Percentiles rank a stretch among this genome's conserved stretches.
Evolutionary conservation across 30 jellyfish, hydroid and myxozoan genomes (phyloP).

Genomic region (Aurelia aurita): DNA sequence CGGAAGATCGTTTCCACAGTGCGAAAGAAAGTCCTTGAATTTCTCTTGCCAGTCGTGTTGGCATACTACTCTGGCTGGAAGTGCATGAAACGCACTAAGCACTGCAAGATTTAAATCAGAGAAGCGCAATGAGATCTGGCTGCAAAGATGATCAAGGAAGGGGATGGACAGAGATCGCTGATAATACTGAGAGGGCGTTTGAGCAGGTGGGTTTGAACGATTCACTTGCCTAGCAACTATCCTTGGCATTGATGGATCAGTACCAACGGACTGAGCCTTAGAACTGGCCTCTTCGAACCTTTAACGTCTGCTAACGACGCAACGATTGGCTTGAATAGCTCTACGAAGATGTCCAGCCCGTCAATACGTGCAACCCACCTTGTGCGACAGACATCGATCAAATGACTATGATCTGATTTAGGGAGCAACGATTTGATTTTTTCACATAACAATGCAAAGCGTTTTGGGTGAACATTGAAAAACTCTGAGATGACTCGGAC

Average conservation of each 20-base stretch:
- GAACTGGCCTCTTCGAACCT: constrained; percentile 45
- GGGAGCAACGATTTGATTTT: constrained; percentile 11
- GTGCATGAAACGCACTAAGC: constrained; percentile 31
- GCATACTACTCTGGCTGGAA: constrained; percentile 28
- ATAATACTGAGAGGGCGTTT: constrained; percentile 33
- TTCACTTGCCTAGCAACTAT: constrained; percentile 30
- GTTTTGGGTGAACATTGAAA: constrained; percentile 38
- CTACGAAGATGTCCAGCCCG: too few species aligned
- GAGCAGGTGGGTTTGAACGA: constrained; percentile 48
- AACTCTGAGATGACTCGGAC: constrained; percentile 13
- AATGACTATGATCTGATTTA: not conserved
- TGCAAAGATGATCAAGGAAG: constrained; percentile 38
- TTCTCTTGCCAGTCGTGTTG: constrained; percentile 22
- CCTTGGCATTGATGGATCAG: constrained; percentile 53
- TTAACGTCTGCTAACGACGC: constrained; percentile 29
- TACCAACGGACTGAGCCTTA: constrained; percentile 23
- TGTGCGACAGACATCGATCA: constrained; percentile 66
- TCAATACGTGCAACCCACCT: constrained; percentile 71
- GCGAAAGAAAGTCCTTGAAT: constrained; percentile 14
- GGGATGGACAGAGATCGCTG: constrained; percentile 34
- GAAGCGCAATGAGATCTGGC: constrained; percentile 33
- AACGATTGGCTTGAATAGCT: constrained; percentile 29
- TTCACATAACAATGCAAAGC: not conserved
- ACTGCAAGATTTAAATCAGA: constrained; percentile 16
- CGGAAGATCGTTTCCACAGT: constrained; percentile 51